Percentiles rank a stretch among this genome's conserved stretches.
These are phyloP conservation scores for Antigone vipio DNA, from an alignment of 2,113 vertebrate genomes.

Conservation along the genomic window DNA sequence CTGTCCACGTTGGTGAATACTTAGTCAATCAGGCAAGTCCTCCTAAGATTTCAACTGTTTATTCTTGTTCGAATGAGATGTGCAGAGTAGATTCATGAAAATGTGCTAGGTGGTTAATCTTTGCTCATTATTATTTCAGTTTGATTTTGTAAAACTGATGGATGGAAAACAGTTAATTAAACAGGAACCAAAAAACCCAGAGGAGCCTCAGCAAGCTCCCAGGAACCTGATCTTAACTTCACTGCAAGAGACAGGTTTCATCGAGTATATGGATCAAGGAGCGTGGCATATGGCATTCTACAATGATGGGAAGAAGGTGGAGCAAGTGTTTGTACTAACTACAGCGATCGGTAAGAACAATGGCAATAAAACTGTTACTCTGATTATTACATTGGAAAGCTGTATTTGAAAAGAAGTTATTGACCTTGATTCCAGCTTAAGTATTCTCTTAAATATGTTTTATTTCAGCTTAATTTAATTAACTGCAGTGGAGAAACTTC, in stretches of 20 bases:
- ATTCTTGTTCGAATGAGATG: background rate
- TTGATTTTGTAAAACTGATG: conserved; percentile 97
- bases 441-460: background rate
- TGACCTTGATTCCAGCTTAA: background rate
- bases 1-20: background rate
- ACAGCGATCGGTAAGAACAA: conserved; percentile 87
- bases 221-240: conserved; percentile 89
- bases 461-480: conserved; percentile 2
- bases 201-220: conserved; percentile 80
- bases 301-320: conserved; percentile 94
- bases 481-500: background rate
- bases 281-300: conserved; percentile 96
- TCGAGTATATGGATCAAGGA: conserved; percentile 96
- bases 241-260: conserved; percentile 93
- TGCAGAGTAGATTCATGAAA: background rate
- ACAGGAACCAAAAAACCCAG: conserved; percentile 80
- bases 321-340: conserved; percentile 91
- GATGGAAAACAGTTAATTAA: conserved; percentile 94
- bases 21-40: background rate
- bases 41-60: background rate
- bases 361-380: background rate
- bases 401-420: background rate
- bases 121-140: conserved; percentile 77
- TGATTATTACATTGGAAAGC: background rate
- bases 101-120: conserved; percentile 19